Evolutionary conservation across 2,888 invertebrate species (phyloP).

Genomic region (Dryobotodes eremita): DNA sequence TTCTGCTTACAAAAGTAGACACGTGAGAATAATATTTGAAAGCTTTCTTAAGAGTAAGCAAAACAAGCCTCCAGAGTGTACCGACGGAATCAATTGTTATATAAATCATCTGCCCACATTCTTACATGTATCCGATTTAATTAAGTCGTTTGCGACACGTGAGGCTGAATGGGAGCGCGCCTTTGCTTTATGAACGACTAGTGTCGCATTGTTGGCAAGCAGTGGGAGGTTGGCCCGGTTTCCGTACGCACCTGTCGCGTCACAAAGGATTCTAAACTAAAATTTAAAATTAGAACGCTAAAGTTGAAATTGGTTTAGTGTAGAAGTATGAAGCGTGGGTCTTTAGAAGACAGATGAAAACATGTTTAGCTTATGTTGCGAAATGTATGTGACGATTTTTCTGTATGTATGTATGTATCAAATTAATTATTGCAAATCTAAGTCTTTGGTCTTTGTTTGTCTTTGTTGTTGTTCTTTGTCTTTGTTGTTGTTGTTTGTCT

Average conservation of each 20-base stretch:
- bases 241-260: constrained; percentile 87
- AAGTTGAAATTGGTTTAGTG: constrained; percentile 65
- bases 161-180: constrained; percentile 81
- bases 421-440: neutral
- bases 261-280: constrained; percentile 62
- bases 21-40: constrained; percentile 63
- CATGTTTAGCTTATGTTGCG: constrained; percentile 49
- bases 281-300: constrained; percentile 72
- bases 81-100: constrained; percentile 68
- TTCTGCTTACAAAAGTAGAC: constrained; percentile 27
- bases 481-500: too few relatives aligned
- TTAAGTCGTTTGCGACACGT: constrained; percentile 88
- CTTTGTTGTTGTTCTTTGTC: too few relatives aligned
- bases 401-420: neutral
- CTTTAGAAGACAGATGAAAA: constrained; percentile 59
- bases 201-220: constrained; percentile 85
- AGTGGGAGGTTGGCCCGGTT: constrained; percentile 86
- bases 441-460: too few relatives aligned
- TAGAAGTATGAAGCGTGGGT: constrained; percentile 70
- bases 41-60: constrained; percentile 63
- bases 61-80: constrained; percentile 70
- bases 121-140: constrained; percentile 85
- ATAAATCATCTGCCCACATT: constrained; percentile 86
- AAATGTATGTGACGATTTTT: neutral
- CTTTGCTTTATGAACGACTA: constrained; percentile 73